Evolutionary conservation across 2,888 invertebrate species (phyloP).

Genomic region (Ennomos fuscantarius): DNA sequence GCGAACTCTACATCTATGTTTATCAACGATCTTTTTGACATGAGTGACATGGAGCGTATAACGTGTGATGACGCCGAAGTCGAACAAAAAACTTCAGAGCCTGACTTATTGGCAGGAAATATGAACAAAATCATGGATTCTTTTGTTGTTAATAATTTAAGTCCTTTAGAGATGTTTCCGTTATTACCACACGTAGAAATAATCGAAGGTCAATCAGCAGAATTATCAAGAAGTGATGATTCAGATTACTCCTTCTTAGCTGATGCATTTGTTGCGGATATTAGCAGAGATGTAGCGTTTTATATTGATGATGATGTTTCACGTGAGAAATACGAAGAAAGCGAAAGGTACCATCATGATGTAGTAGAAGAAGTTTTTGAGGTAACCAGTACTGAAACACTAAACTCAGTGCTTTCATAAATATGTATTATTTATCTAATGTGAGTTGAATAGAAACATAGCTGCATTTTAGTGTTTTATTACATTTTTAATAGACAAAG

Average conservation of each 20-base stretch:
- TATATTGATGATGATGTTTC: slow-evolving; percentile 49
- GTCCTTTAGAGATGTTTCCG: slow-evolving; percentile 26
- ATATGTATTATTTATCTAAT: too few relatives aligned
- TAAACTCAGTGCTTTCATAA: too few relatives aligned
- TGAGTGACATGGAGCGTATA: slow-evolving; percentile 68
- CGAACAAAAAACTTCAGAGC: slow-evolving; percentile 41
- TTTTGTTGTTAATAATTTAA: slow-evolving; percentile 11
- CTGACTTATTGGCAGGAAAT: slow-evolving; percentile 48
- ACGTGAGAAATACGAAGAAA: slow-evolving; percentile 31
- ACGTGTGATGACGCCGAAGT: slow-evolving; percentile 49
- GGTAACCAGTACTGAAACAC: slow-evolving; percentile 17
- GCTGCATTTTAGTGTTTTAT: not conserved
- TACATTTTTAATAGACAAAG: not conserved
- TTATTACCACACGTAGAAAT: slow-evolving; percentile 41
- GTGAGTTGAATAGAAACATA: too few relatives aligned
- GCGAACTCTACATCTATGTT: slow-evolving; percentile 68
- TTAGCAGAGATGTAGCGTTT: slow-evolving; percentile 52
- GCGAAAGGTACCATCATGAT: slow-evolving; percentile 34
- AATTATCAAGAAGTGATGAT: slow-evolving; percentile 44
- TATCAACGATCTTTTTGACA: slow-evolving; percentile 72
- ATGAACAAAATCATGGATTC: slow-evolving; percentile 55
- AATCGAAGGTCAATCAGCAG: slow-evolving; percentile 32
- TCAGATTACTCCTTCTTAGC: slow-evolving; percentile 63
- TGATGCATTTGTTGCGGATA: slow-evolving; percentile 52
- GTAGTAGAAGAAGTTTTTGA: slow-evolving; percentile 42